Evolutionary conservation across 2,888 invertebrate species (phyloP).

Genomic region (Callimorpha dominula): DNA sequence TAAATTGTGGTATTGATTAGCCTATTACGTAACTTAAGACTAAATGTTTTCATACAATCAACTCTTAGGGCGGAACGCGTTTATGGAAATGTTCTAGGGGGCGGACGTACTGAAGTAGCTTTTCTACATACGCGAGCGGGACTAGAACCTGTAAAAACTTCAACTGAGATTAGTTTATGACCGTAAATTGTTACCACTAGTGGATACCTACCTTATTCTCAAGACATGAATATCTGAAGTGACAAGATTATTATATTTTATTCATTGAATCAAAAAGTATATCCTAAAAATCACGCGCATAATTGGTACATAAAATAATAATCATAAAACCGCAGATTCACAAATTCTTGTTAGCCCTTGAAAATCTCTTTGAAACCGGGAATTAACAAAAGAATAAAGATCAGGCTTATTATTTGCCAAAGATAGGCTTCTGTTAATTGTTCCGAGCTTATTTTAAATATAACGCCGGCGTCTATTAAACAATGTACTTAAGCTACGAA

Average conservation of each 20-base stretch:
- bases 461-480: slow-evolving; percentile 79
- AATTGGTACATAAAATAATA: not conserved
- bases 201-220: not conserved
- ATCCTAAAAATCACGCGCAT: not conserved
- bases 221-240: not conserved
- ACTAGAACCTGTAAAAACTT: not conserved
- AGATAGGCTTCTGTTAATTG: slow-evolving; percentile 41
- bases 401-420: slow-evolving; percentile 29
- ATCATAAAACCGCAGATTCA: slow-evolving; percentile 18
- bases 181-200: not conserved
- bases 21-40: not conserved
- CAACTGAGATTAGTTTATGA: not conserved
- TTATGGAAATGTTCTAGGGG: too few species aligned
- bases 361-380: slow-evolving; percentile 15
- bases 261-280: not conserved
- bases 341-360: slow-evolving; percentile 22
- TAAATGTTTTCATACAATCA: not conserved
- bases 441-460: slow-evolving; percentile 38
- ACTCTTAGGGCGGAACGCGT: not conserved
- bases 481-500: slow-evolving; percentile 60
- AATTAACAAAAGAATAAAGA: slow-evolving; percentile 34
- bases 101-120: too few species aligned
- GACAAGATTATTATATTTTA: not conserved
- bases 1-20: not conserved
- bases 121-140: too few species aligned